Evolutionary conservation across 1,140 invertebrate species (phyloP), one percentile per base, ranked within the genome.

Genomic region (Lysiphlebus fabarum): DNA sequence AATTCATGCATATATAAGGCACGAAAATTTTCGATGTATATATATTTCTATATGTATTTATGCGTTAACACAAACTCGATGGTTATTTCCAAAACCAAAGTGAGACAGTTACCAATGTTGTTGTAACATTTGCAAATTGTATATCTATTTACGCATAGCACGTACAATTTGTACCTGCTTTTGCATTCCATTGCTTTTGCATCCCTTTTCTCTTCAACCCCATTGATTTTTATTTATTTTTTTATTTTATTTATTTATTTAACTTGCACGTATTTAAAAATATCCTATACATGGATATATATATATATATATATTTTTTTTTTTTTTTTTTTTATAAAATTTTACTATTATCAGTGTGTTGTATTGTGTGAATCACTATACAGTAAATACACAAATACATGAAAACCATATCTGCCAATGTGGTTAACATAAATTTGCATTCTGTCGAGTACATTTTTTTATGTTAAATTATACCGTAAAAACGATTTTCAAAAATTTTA

Each of bases 381-480:
- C 47, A n/a, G 37, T 42, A 40, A 40, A 50, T 55, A 59, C 17
- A 53, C 65, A 70, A 70, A 67, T 70, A 68, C 59, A 62, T 44
- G 38, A 48, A 50, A 56, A 59, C 57, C 61, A 70, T 62, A 67
- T 63, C 64, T 62, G 56, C 63, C 62, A 64, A 49, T 59, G 61
- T 58, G 64, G 65, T 72, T 72, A 70, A 67, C 70, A 70, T 72
- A 71, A 67, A 71, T 72, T 72, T 72, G 68, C 70, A 72, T 72
- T 49, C 62, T 43, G 43, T 9, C 62, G 62, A 54, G 44, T 64
- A 59, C 56, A 64, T 64, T 64, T 67, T n/a, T 68, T 66, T 59
- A 66, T 62, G 58, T 60, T 56, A 62, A 59, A 50, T 42, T 49
- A 56, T 54, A 56, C 17, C 17, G 17, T 17, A 34, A 53, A 10